Evolutionary conservation across 2,888 invertebrate species (phyloP), one percentile per base, ranked within the genome.

Genomic region (Thera obeliscata): DNA sequence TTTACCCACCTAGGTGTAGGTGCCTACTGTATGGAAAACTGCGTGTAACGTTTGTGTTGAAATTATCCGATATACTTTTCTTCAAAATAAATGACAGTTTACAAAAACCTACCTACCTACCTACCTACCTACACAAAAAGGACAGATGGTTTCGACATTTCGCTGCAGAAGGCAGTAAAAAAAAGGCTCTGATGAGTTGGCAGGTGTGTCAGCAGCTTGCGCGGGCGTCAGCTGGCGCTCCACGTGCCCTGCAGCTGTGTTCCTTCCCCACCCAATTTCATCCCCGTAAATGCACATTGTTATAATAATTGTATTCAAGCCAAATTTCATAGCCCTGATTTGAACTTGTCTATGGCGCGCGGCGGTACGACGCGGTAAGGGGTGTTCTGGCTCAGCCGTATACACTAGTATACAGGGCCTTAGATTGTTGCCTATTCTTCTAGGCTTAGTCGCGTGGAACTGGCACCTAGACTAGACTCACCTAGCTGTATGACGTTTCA

Each of bases 161-260:
- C 65, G 59, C 65, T 81, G 75, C 77, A 74, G 78, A 78, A 82
- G 75, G 77, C 73, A 79, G 75, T 79, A 79, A 83, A 83, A 85
- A 85, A 82, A 79, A 85, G 22, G 84, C 78, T 90, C 89, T 85
- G 87, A 69, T 63, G 87, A 82, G 81, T 74, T 73, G 84, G 86
- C 88, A 90, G 91, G 91, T 89, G 92, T 75, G 74, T 35, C 61
- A 74, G 86, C 93, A 93, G 92, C 93, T 93, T 93, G 91, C 87
- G 90, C 88, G 86, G 89, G 89, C 81, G 90, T 76, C 76, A 52
- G 56, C 12, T 56, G 55, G 55, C 55, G 74, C 91, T 74, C 85
- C 92, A 93, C 93, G 93, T 92, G 93, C 92, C 87, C 61, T 66
- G 78, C 93, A 93, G 89, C 92, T 93, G 93, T 80, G 76, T 12